phyloP scores from a whole-genome alignment of 2,888 invertebrate genomes.

The Trachelus iudaicus region DNA sequence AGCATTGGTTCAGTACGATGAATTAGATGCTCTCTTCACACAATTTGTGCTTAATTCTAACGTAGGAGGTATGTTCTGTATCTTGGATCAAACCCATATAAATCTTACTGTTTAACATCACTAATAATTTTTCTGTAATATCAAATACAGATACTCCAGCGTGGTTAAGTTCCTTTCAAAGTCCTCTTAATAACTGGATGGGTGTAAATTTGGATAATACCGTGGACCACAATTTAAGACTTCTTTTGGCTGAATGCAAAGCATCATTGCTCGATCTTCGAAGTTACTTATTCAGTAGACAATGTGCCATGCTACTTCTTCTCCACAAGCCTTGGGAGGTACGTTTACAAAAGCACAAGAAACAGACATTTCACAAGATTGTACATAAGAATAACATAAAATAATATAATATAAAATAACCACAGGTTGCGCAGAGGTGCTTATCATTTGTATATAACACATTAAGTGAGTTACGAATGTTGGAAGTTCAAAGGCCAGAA shows the following conservation, averaged over 20 bases:
- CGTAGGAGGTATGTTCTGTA: conserved; percentile 71
- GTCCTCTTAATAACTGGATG: conserved; percentile 78
- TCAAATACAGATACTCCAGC: conserved; percentile 77
- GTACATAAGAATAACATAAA: background rate
- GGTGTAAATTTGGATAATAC: conserved; percentile 78
- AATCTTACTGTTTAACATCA: background rate
- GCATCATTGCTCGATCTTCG: conserved; percentile 89
- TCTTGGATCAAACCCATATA: background rate
- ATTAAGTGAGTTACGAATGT: conserved; percentile 82
- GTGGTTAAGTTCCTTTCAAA: conserved; percentile 86
- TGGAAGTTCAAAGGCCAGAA: conserved; percentile 82
- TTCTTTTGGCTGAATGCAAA: conserved; percentile 59
- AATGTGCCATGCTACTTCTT: conserved; percentile 85
- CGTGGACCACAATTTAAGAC: conserved; percentile 69
- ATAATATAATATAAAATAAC: background rate
- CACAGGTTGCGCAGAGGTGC: conserved; percentile 85
- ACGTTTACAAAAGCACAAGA: conserved; percentile 42
- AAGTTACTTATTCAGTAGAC: conserved; percentile 93
- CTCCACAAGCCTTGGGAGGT: conserved; percentile 86
- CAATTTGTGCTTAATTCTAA: conserved; percentile 96
- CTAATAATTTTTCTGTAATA: background rate
- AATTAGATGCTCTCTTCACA: conserved; percentile 95
- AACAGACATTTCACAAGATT: background rate
- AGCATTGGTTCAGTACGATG: conserved; percentile 96
- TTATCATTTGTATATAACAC: conserved; percentile 92